Evolutionary conservation across 2,113 vertebrate species (phyloP).

Genomic region (Crotalus viridis): DNA sequence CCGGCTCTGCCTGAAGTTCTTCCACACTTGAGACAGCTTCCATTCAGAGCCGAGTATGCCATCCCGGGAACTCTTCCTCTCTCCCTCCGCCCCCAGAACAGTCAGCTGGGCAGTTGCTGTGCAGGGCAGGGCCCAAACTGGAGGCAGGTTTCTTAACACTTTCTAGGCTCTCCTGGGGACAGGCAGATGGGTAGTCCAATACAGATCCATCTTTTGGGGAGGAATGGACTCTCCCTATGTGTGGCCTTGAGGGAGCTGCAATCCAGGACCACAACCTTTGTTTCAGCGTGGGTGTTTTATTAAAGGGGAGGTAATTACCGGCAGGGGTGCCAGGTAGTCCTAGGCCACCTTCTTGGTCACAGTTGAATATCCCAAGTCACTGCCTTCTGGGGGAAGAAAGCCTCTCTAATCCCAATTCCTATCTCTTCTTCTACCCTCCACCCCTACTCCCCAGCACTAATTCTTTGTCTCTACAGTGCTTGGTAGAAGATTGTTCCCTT

Average conservation of each 20-base stretch:
- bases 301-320: not conserved
- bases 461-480: not conserved
- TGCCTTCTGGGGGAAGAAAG: not conserved
- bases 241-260: not conserved
- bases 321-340: not conserved
- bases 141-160: not conserved
- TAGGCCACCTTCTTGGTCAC: slow-evolving; percentile 7
- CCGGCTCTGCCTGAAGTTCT: slow-evolving; percentile 32
- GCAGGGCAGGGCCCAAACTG: not conserved
- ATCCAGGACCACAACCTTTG: not conserved
- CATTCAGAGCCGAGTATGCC: slow-evolving; percentile 36
- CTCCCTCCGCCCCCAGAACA: not conserved
- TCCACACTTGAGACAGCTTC: slow-evolving; percentile 10
- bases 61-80: slow-evolving; percentile 29
- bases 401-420: not conserved
- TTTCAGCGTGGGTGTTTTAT: not conserved
- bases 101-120: slow-evolving; percentile 31
- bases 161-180: not conserved
- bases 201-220: not conserved
- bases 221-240: not conserved
- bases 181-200: not conserved
- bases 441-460: not conserved
- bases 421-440: not conserved
- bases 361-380: not conserved
- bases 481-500: not conserved